phyloP scores from a whole-genome alignment of 2,113 vertebrate species.

The Antechinus flavipes region DNA sequence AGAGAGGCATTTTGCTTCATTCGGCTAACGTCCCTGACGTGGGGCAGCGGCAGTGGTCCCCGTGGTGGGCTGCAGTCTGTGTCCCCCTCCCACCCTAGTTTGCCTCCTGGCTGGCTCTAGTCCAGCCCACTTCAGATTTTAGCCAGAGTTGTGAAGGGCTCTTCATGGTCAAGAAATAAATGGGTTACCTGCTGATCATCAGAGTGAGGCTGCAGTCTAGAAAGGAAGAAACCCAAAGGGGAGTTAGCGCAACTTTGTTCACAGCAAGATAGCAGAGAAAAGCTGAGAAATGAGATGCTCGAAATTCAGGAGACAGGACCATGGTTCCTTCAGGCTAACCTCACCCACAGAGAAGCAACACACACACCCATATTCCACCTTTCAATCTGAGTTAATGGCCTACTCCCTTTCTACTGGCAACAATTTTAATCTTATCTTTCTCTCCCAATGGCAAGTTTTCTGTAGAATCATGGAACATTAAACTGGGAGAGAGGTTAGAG shows the following conservation, averaged over 20 bases:
- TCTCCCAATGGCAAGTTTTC: neutral
- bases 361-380: neutral
- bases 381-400: neutral
- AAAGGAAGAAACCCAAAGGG: conserved; percentile 56
- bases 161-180: neutral
- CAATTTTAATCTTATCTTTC: neutral
- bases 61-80: neutral
- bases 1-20: neutral
- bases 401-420: neutral
- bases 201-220: conserved; percentile 54
- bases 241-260: neutral
- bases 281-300: neutral
- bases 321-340: neutral
- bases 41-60: no score
- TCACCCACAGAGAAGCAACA: neutral
- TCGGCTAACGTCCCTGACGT: neutral
- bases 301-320: neutral
- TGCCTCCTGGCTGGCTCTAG: neutral
- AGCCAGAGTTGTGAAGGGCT: neutral
- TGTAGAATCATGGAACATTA: neutral
- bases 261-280: neutral
- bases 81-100: neutral
- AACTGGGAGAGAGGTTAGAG: neutral
- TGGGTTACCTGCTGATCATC: conserved; percentile 79
- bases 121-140: neutral